Evolutionary conservation across 2,113 vertebrate genomes (phyloP), one percentile per base, ranked within the genome.

Genomic region (Pluvialis apricaria): DNA sequence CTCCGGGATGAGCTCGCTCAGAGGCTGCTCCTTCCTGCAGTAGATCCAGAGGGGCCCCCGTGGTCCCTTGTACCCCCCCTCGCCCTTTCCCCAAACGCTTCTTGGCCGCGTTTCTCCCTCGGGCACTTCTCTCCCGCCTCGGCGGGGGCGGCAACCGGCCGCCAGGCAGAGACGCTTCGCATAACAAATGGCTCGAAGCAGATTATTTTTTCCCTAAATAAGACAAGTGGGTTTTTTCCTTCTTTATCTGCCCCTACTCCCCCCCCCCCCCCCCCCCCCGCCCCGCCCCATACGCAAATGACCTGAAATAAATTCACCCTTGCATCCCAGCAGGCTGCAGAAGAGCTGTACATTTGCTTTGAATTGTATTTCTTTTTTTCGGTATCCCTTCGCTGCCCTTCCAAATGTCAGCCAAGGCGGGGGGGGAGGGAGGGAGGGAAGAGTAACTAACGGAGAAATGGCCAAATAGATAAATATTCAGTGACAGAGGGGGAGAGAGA

Each of bases 381-480:
- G 0, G 51, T 9, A 13, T 52, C 60, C 42, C 20, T 88, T 82
- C 71, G 11, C n/a, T 40, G 64, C 60, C 61, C 60, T 90, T 88
- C 80, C 73, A 72, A 92, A 82, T 38, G 70, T 76, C 95, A 52
- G 9, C 31, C 47, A 58, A 21, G 55, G 72, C 1, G 1, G 34
- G 40, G 34, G 40, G 52, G 66, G 52, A 42, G 34, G 36, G 52
- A 42, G 34, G 36, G 52, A 21, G 19, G 65, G 42, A 79, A 87
- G 38, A 51, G 28, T 52, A 52, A 82, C 55, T 47, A 79, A 84
- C 5, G 32, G 88, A 75, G 83, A 89, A 95, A 61, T 26, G 32
- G 92, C n/a, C 40, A 81, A 88, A 94, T 5, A 78, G 88, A 95
- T 93, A 93, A 88, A 95, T 94, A 96, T 95, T 95, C 94, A 91